Base-by-base conservation (phyloP, 2,113 vertebrate genomes). In the Sprattus sprattus region DNA sequence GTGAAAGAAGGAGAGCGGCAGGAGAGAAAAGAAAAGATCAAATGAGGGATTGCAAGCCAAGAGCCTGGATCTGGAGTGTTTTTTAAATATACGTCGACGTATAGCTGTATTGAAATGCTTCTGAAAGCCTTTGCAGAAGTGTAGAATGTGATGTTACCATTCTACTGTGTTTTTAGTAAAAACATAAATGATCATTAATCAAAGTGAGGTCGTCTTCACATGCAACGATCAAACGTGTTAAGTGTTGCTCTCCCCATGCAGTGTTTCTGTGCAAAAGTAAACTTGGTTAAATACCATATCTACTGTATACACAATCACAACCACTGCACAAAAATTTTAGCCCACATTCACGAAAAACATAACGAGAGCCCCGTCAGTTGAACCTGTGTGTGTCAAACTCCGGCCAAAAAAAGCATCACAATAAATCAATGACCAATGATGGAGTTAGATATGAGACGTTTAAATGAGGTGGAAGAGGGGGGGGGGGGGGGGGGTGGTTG, bases 381-480 rank as follows among this genome's bases (percentile, higher is more conserved):
- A 2, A 11, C 16, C 28, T 71, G 5, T 11, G 32, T 10, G 10
- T 71, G 25, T 32, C 64, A 71, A 71, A 71, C n/a, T 71, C 71
- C 13, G 39, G 25, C 71, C 71, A 78, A 39, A 78, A 78, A n/a
- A 78, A 78, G 28, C 32, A 39, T 78, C 32, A 13, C 0, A 39
- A 15, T 16, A 4, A 78, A 4, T 60, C 54, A 6, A 60, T 60
- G 54, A 60, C 54, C 54, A 20, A 22, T 22, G 78, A 49, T 71
- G 82, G 20, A n/a, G 47, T 89, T 32, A 71, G 28, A 86, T 82
- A 50, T 45, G 52, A 86, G 83, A 88, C 86, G 82, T 4, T 50
- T 83, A 49, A 44, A 89, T 85, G 71, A 87, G 87, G 10, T 28
- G 52, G 52, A 18, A 32, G 2, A 67, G n/a, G 25, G 9, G 9